Conservation (phyloP, 2,888 invertebrate species). For the Patella depressa region DNA sequence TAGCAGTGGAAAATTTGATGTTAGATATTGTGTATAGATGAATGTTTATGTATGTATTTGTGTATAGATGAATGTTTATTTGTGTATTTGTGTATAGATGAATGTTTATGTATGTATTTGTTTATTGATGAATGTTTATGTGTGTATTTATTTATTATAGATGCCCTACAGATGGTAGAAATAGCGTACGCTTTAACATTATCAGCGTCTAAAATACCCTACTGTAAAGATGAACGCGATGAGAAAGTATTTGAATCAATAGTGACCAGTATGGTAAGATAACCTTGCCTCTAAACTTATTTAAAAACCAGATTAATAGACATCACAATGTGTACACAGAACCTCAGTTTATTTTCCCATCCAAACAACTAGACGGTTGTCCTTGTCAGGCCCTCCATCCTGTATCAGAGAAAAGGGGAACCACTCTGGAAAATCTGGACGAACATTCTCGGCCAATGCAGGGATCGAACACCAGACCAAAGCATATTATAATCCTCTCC, state of each 20-base stretch:
- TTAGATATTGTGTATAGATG: no score
- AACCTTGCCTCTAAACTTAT: not conserved
- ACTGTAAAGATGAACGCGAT: constrained; percentile 47
- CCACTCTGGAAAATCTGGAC: no score
- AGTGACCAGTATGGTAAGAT: constrained; percentile 59
- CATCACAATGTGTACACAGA: not conserved
- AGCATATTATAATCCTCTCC: no score
- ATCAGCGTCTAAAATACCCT: constrained; percentile 56
- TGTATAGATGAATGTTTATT: not conserved
- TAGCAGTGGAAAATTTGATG: no score
- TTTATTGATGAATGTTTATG: not conserved
- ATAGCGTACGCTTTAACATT: constrained; percentile 59
- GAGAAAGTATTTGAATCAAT: constrained; percentile 56
- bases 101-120: no score
- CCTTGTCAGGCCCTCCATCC: no score
- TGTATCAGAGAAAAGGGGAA: no score
- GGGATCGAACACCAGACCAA: no score
- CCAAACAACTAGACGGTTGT: no score
- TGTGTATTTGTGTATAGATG: not conserved
- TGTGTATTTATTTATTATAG: constrained; percentile 41
- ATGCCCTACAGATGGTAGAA: constrained; percentile 57
- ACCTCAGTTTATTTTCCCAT: no score
- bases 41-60: no score
- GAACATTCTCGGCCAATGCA: no score
- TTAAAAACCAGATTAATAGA: not conserved